A percentile compares a stretch with the other conserved stretches of the same genome.
Evolutionary conservation across 2,113 vertebrate species (phyloP).

Genomic region (Chamaetylas fuelleborni): DNA sequence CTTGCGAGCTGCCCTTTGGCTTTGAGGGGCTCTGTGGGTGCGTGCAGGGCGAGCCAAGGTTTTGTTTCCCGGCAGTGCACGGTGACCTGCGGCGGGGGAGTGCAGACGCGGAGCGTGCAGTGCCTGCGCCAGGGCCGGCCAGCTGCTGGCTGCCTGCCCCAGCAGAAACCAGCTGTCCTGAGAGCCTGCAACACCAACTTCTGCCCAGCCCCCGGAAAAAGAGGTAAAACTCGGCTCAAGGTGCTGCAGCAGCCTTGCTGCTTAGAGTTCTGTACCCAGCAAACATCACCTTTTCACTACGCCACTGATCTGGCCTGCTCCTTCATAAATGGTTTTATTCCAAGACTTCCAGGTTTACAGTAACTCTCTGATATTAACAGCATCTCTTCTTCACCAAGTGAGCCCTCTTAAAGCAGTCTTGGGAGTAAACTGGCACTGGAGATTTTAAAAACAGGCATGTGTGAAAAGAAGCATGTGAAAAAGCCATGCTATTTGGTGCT

Average conservation of each 20-base stretch:
- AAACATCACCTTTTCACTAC: background rate
- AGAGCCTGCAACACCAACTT: slow-evolving; percentile 94
- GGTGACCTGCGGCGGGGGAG: slow-evolving; percentile 92
- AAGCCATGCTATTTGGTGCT: background rate
- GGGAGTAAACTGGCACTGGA: background rate
- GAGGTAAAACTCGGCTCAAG: slow-evolving; percentile 58
- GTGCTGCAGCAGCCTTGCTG: background rate
- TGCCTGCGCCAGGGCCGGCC: slow-evolving; percentile 88
- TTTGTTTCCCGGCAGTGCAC: slow-evolving; percentile 81
- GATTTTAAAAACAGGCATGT: too few relatives aligned
- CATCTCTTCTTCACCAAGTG: background rate
- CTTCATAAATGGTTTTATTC: background rate
- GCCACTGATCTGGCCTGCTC: background rate
- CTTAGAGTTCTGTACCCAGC: background rate
- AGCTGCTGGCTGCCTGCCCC: slow-evolving; percentile 78
- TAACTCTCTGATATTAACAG: background rate
- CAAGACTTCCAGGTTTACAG: background rate
- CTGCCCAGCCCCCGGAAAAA: slow-evolving; percentile 79
- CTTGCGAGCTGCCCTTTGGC: background rate
- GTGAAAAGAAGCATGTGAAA: background rate
- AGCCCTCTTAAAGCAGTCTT: background rate
- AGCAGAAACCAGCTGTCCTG: slow-evolving; percentile 85
- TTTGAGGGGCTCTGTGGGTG: background rate
- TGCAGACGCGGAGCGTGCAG: slow-evolving; percentile 87
- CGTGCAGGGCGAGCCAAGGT: background rate